Evolutionary conservation across 2,797 vertebrate genomes (phyloP).

Genomic region (Tokudaia muenninki): DNA sequence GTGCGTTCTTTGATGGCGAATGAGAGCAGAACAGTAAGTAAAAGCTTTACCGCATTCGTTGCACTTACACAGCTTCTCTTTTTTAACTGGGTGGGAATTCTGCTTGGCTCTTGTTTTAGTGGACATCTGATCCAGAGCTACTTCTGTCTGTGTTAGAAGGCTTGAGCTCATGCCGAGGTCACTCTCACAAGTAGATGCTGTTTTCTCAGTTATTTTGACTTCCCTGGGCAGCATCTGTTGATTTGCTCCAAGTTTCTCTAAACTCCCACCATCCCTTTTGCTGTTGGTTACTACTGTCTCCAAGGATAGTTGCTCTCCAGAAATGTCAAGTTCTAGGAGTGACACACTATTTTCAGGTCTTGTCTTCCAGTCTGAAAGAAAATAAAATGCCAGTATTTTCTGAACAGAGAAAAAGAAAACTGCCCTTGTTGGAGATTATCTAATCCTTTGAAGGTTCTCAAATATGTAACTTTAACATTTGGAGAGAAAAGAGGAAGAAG

Average conservation of each 20-base stretch:
- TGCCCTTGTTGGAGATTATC: background rate
- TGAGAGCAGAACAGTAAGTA: constrained; percentile 80
- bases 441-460: constrained; percentile 5
- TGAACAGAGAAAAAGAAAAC: constrained; percentile 5
- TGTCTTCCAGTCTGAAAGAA: constrained; percentile 74
- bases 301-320: background rate
- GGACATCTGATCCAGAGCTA: constrained; percentile 48
- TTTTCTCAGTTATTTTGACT: background rate
- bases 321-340: background rate
- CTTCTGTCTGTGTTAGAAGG: constrained; percentile 48
- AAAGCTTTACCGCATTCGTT: constrained; percentile 84
- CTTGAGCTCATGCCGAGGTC: constrained; percentile 31
- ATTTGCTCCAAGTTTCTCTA: constrained; percentile 17
- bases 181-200: constrained; percentile 7
- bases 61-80: constrained; percentile 84
- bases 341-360: constrained; percentile 8
- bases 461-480: background rate
- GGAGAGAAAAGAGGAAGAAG: background rate
- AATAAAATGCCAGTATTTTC: constrained; percentile 54
- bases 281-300: background rate
- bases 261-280: background rate
- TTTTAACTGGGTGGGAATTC: constrained; percentile 73
- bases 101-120: constrained; percentile 62
- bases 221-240: background rate
- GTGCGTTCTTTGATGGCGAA: constrained; percentile 84